These are phyloP conservation scores for Cranoglanis bouderius DNA, from an alignment of 2,113 vertebrate genomes.

Conservation along the genomic window DNA sequence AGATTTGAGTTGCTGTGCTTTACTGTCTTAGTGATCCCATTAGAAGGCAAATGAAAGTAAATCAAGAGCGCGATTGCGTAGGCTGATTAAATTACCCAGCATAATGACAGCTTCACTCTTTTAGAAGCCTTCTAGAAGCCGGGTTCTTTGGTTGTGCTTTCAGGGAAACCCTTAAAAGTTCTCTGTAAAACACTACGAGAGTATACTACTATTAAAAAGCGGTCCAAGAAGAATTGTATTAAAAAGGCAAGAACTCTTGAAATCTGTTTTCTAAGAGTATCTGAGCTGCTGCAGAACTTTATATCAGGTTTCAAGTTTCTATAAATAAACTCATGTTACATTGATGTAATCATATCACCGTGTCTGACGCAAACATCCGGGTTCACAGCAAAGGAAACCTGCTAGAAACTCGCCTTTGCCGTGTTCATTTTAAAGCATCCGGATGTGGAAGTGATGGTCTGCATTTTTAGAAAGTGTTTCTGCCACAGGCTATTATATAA, in stretches of 20 bases:
- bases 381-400: not conserved
- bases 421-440: not conserved
- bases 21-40: not conserved
- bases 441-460: not conserved
- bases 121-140: not conserved
- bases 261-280: not conserved
- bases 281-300: not conserved
- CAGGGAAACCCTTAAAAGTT: not conserved
- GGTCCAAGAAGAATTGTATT: not conserved
- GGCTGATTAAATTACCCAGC: not conserved
- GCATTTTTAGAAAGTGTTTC: not conserved
- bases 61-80: not conserved
- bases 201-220: not conserved
- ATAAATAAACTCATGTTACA: not conserved
- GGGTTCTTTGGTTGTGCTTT: not conserved
- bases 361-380: not conserved
- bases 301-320: not conserved
- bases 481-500: not conserved
- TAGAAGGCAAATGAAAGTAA: not conserved
- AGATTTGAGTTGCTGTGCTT: not conserved
- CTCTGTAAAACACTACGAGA: not conserved
- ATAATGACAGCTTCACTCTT: not conserved
- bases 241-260: not conserved
- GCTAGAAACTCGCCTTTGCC: not conserved
- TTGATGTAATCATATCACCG: too few species aligned